These are phyloP conservation scores for Poeciliopsis retropinna DNA, from an alignment of 2,113 vertebrate genomes.

Conservation along the genomic window DNA sequence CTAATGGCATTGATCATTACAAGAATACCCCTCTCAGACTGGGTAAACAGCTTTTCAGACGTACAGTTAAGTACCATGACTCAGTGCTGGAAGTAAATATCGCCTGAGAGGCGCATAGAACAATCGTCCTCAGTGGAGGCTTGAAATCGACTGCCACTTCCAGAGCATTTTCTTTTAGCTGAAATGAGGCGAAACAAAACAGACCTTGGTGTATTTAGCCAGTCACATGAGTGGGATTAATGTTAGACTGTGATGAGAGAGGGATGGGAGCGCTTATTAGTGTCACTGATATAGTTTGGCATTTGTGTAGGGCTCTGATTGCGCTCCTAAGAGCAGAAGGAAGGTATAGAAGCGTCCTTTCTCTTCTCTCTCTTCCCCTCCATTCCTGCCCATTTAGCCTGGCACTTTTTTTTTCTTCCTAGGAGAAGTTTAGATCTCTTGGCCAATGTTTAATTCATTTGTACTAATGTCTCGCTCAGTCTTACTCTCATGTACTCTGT, in stretches of 20 bases:
- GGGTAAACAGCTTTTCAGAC: slow-evolving; percentile 40
- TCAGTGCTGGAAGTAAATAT: slow-evolving; percentile 61
- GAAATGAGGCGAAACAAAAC: slow-evolving; percentile 45
- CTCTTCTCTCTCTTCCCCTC: background rate
- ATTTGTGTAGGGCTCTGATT: slow-evolving; percentile 17
- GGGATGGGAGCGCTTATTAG: slow-evolving; percentile 20
- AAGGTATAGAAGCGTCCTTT: slow-evolving; percentile 28
- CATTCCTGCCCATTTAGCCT: slow-evolving; percentile 32
- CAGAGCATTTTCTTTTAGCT: slow-evolving; percentile 24
- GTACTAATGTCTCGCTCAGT: slow-evolving; percentile 58
- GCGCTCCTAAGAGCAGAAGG: slow-evolving; percentile 6
- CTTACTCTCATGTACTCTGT: slow-evolving; percentile 41
- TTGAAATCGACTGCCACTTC: slow-evolving; percentile 29
- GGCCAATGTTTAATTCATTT: slow-evolving; percentile 63
- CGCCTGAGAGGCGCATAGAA: slow-evolving; percentile 50
- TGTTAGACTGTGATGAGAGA: slow-evolving; percentile 16
- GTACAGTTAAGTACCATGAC: slow-evolving; percentile 52
- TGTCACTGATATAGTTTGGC: slow-evolving; percentile 24
- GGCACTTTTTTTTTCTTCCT: slow-evolving; percentile 23
- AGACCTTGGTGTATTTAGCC: slow-evolving; percentile 11
- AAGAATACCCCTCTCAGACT: slow-evolving; percentile 54
- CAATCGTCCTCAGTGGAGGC: slow-evolving; percentile 48
- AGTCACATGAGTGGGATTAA: slow-evolving; percentile 2
- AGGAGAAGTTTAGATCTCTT: slow-evolving; percentile 52
- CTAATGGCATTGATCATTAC: slow-evolving; percentile 68